Base-by-base conservation (phyloP, 2,888 invertebrate genomes). In the Colostygia pectinataria region DNA sequence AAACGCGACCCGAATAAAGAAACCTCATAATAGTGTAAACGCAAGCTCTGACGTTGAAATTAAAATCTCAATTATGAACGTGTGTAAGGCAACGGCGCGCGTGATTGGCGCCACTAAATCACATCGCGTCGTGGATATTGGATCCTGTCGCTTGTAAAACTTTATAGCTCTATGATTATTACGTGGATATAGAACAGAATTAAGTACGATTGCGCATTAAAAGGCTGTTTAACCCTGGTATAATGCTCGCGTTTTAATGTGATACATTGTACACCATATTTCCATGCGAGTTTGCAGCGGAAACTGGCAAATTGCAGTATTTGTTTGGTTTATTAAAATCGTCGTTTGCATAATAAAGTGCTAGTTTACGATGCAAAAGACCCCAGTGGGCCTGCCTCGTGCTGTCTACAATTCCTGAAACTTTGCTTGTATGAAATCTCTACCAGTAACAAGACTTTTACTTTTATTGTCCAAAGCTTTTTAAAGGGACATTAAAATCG, bases 61-160 rank as follows among this genome's bases (percentile, higher is more conserved):
- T 58, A 58, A 58, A 58, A 58, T 55, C 56, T 56, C 51, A 58
- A 58, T 57, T 58, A 58, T 46, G 51, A 39, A 39, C 47, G 42
- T 44, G 24, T 53, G 51, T 55, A 55, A 48, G 43, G 53, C 46
- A 37, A 39, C 23, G 54, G 51, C 40, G 52, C 41, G 56, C 60
- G 58, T 61, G 60, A 61, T 58, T 53, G 54, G 50, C 51, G 53
- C 41, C 45, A 55, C 58, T 61, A 55, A 58, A 61, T 61, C 56
- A 58, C 50, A 39, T 12, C 48, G 43, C 49, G 51, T 53, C 50
- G 45, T 40, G 54, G 42, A 53, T 53, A 58, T 58, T 55, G 58
- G 56, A 53, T 52, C 51, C 32, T 42, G 46, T 44, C 53, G 52
- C 50, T 49, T 55, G 31, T 51, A 54, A 50, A 55, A 47, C 42